Evolutionary conservation across 2,113 vertebrate species (phyloP).

Genomic region (Notiomystis cincta): DNA sequence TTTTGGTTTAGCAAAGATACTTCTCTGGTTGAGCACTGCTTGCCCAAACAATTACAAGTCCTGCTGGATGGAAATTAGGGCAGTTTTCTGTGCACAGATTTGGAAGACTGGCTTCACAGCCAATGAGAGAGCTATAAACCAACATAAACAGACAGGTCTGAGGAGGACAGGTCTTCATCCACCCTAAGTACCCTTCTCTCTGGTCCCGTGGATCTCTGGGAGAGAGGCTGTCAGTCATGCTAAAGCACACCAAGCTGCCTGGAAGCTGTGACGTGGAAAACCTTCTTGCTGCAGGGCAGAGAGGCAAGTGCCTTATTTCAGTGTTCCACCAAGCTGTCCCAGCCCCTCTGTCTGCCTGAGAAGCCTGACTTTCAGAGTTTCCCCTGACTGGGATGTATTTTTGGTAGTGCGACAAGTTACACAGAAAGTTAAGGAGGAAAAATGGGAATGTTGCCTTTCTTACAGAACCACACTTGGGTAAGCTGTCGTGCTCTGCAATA

Average conservation of each 20-base stretch:
- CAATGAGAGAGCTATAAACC: neutral
- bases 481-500: neutral
- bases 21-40: neutral
- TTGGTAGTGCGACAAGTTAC: neutral
- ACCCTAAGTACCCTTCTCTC: neutral
- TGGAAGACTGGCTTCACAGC: neutral
- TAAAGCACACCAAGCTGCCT: neutral
- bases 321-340: neutral
- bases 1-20: neutral
- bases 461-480: neutral
- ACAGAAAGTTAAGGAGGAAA: neutral
- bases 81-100: neutral
- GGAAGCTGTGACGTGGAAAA: neutral
- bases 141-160: too few species aligned
- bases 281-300: neutral
- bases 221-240: neutral
- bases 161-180: neutral
- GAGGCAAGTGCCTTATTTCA: neutral
- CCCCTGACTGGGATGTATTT: neutral
- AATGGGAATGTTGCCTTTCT: neutral
- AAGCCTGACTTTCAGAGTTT: neutral
- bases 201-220: neutral
- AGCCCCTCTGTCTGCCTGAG: neutral
- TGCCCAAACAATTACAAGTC: neutral
- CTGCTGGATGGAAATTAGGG: neutral